Percentiles rank a stretch among this genome's conserved stretches.
phyloP scores from a whole-genome alignment of 2,888 invertebrate species.

The Ectropis crepuscularia region DNA sequence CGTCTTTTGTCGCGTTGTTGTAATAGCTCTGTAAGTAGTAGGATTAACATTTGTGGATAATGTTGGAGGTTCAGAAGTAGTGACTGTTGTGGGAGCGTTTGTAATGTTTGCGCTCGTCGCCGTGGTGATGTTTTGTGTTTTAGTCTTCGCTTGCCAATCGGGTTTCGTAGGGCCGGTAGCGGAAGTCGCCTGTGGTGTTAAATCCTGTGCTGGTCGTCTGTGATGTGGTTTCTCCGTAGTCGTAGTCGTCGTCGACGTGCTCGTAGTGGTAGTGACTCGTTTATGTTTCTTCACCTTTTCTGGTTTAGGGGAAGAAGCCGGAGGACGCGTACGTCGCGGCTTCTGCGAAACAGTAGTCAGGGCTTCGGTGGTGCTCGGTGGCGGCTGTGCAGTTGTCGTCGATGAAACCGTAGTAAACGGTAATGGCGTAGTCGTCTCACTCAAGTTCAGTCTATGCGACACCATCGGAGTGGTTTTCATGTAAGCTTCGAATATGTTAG shows the following conservation, averaged over 20 bases:
- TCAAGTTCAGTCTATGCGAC: slow-evolving; percentile 52
- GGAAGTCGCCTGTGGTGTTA: slow-evolving; percentile 70
- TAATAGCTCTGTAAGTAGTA: slow-evolving; percentile 40
- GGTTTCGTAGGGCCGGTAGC: slow-evolving; percentile 54
- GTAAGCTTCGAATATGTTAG: slow-evolving; percentile 69
- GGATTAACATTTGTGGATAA: slow-evolving; percentile 43
- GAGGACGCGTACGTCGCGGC: slow-evolving; percentile 71
- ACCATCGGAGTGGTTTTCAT: slow-evolving; percentile 75
- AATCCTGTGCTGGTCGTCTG: slow-evolving; percentile 62
- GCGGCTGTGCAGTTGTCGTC: slow-evolving; percentile 36
- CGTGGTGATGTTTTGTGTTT: slow-evolving; percentile 48
- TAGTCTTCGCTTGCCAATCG: slow-evolving; percentile 44
- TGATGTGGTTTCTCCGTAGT: slow-evolving; percentile 49
- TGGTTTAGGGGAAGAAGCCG: slow-evolving; percentile 66
- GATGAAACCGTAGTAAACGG: slow-evolving; percentile 46
- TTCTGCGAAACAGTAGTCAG: slow-evolving; percentile 53
- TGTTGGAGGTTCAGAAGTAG: slow-evolving; percentile 36
- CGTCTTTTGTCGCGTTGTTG: slow-evolving; percentile 40
- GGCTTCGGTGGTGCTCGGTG: slow-evolving; percentile 32
- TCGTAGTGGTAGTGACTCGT: slow-evolving; percentile 63
- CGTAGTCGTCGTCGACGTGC: slow-evolving; percentile 56
- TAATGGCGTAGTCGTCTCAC: slow-evolving; percentile 49
- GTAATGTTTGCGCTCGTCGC: slow-evolving; percentile 14
- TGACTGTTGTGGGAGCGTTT: slow-evolving; percentile 18
- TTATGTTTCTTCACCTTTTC: slow-evolving; percentile 74